Conservation (phyloP, 2,113 vertebrate species). For the Desmodus rotundus region DNA sequence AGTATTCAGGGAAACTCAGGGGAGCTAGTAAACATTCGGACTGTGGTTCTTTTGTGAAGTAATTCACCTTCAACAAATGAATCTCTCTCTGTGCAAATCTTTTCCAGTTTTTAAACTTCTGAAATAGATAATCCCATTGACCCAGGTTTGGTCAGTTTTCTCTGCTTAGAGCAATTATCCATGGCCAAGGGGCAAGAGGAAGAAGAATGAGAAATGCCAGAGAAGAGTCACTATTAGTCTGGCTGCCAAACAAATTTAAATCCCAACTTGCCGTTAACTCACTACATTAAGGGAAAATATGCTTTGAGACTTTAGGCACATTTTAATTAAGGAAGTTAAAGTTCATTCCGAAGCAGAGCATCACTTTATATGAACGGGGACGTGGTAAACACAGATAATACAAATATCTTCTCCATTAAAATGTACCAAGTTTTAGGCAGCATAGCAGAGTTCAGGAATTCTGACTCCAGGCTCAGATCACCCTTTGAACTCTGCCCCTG, state of each 20-base stretch:
- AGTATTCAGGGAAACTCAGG: not conserved
- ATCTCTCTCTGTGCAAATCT: not conserved
- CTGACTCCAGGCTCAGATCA: not conserved
- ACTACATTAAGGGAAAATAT: not conserved
- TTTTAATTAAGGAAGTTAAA: not conserved
- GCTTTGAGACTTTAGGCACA: not conserved
- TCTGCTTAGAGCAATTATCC: not conserved
- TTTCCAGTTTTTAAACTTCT: slow-evolving; percentile 24
- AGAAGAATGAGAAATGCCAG: not conserved
- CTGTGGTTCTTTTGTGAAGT: not conserved
- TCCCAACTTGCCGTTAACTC: not conserved
- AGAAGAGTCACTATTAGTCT: not conserved
- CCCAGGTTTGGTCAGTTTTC: not conserved
- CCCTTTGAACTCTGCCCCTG: not conserved
- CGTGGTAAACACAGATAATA: not conserved
- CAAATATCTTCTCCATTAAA: not conserved
- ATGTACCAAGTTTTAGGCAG: not conserved
- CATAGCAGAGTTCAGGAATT: not conserved
- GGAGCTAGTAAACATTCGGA: not conserved
- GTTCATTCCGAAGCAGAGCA: not conserved
- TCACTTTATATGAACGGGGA: not conserved
- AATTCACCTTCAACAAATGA: not conserved
- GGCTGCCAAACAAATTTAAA: not conserved
- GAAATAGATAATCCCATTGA: slow-evolving; percentile 26
- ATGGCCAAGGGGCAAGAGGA: not conserved